phyloP scores from a whole-genome alignment of 2,888 invertebrate genomes.

The Nysson spinosus region DNA sequence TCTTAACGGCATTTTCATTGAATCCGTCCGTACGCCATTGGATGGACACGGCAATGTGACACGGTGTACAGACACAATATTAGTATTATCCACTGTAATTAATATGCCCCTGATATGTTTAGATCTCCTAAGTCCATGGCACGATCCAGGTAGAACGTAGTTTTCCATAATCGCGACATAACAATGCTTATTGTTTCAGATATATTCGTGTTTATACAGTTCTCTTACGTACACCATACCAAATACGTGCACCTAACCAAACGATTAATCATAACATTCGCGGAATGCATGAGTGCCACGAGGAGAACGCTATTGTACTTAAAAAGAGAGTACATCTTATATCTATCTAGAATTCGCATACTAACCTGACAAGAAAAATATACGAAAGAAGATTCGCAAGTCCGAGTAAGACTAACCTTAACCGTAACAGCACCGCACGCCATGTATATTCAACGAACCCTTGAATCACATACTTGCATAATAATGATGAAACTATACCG shows the following conservation, averaged over 20 bases:
- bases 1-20: slow-evolving; percentile 65
- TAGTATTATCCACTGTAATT: slow-evolving; percentile 55
- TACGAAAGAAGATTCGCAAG: too few relatives aligned
- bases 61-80: slow-evolving; percentile 54
- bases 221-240: background rate
- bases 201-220: background rate
- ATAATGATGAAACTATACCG: too few relatives aligned
- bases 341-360: background rate
- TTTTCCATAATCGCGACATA: slow-evolving; percentile 31
- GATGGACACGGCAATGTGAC: slow-evolving; percentile 54
- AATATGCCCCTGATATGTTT: slow-evolving; percentile 47
- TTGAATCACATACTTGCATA: too few relatives aligned
- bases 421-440: too few relatives aligned
- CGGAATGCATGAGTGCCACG: background rate
- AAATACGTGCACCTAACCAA: slow-evolving; percentile 5
- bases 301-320: background rate
- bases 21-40: slow-evolving; percentile 56
- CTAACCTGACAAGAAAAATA: too few relatives aligned
- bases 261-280: slow-evolving; percentile 2
- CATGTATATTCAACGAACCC: too few relatives aligned
- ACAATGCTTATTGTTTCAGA: slow-evolving; percentile 7
- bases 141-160: slow-evolving; percentile 11
- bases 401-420: too few relatives aligned
- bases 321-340: background rate
- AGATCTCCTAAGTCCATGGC: slow-evolving; percentile 28